Conservation (phyloP, 1,140 invertebrate species). For the Akabosia matsudoensis region DNA sequence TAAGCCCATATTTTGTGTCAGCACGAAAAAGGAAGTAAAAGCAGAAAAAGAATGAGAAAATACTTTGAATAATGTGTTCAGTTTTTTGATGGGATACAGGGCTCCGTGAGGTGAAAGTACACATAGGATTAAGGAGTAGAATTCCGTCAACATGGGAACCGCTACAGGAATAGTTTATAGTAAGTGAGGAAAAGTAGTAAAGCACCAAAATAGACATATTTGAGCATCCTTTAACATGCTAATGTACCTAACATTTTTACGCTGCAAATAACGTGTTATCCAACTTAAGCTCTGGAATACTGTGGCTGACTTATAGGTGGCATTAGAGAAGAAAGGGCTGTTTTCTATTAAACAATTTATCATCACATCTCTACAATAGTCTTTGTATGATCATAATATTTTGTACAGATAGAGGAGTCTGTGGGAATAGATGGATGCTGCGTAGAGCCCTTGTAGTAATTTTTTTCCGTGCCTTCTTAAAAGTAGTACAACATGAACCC, state of each 20-base stretch:
- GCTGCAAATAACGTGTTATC: conserved; percentile 1
- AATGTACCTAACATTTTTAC: neutral
- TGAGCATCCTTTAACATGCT: neutral
- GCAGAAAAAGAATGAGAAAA: conserved; percentile 9
- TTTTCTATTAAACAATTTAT: conserved; percentile 24
- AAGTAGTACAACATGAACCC: no score
- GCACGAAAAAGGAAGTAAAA: neutral
- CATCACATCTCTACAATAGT: neutral
- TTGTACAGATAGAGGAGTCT: no score
- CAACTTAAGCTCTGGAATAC: neutral
- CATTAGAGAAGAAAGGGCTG: neutral
- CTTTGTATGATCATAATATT: neutral
- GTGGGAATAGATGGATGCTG: no score
- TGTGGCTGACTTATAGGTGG: conserved; percentile 3
- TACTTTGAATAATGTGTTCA: conserved; percentile 12
- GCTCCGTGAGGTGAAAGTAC: neutral
- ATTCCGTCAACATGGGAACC: no score
- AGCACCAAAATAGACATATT: neutral
- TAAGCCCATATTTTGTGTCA: conserved; percentile 17
- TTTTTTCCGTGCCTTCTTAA: no score
- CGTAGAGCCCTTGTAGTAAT: no score
- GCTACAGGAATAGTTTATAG: no score
- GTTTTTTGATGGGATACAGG: neutral
- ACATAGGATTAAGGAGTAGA: neutral
- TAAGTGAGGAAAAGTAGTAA: no score